Evolutionary conservation across 2,113 vertebrate genomes (phyloP), one percentile per base, ranked within the genome.

Genomic region (Microcebus tavaratra): DNA sequence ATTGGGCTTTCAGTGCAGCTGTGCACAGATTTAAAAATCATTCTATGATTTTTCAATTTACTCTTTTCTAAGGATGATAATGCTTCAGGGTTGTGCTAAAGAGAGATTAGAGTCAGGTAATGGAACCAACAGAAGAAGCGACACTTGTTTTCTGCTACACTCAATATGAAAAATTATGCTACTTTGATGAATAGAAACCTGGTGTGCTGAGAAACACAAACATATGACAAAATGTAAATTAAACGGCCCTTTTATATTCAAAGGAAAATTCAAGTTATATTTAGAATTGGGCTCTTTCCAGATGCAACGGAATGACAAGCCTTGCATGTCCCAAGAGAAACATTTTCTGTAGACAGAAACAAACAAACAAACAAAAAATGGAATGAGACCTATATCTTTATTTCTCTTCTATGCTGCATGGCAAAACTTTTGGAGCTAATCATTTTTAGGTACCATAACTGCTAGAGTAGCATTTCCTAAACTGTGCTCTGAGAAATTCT

Each of bases 41-140:
- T 91, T 84, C 92, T 98, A 81, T 96, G 91, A 96, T 97, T 98
- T 97, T 97, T 98, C 94, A 89, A 89, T 97, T 98, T 93, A 90
- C 91, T 97, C 91, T 91, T 25, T 53, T 97, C 70, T 87, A 53
- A 55, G 82, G 63, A 79, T 88, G 91, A 94, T 95, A 97, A 97
- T 87, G 73, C 86, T 83, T 59, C 31, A 91, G 73, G 97, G 96
- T 80, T 98, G 88, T 98, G 98, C 63, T 72, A 63, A 80, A 89
- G 85, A 96, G 94, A 98, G 98, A 98, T 98, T 98, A 98, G 93
- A 86, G 75, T 25, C 61, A 90, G 91, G 91, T 92, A 91, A 95
- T 91, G 45, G 79, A 97, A 95, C 91, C 0, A 11, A 81, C 61
- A 90, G 67, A 68, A 27, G 31, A 73, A 76, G 55, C 1, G 6